Percentiles rank a stretch among this genome's conserved stretches.
Evolutionary conservation across 2,888 invertebrate species (phyloP).

Genomic region (Thecocarcelia acutangulata): DNA sequence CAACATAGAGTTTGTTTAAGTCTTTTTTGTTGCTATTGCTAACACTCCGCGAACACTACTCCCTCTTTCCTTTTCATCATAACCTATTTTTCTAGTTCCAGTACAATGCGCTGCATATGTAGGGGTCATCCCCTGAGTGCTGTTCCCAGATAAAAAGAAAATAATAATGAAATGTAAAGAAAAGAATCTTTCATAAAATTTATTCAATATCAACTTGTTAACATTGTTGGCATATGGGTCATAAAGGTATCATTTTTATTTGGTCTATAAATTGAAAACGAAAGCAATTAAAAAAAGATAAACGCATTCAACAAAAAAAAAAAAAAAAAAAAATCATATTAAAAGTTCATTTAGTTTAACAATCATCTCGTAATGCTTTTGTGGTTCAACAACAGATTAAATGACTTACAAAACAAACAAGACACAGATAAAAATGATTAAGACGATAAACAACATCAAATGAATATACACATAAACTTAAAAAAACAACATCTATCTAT

Average conservation of each 20-base stretch:
- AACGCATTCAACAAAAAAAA: background rate
- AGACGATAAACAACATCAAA: conserved; percentile 16
- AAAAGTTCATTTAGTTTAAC: conserved; percentile 49
- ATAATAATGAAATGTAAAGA: no score
- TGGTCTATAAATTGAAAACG: conserved; percentile 1
- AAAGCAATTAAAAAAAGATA: conserved; percentile 3
- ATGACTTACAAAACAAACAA: conserved; percentile 9
- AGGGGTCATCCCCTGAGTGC: no score
- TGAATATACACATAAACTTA: background rate
- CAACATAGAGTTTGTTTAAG: no score
- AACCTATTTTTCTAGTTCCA: no score
- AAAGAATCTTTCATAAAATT: no score
- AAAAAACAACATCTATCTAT: no score
- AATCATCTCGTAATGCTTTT: conserved; percentile 36
- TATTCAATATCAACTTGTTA: background rate
- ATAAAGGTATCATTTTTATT: conserved; percentile 4
- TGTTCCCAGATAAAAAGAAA: no score
- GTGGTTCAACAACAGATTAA: conserved; percentile 20
- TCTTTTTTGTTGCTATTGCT: no score
- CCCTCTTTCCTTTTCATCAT: no score
- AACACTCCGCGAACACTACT: no score
- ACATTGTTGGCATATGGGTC: background rate
- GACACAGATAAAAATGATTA: background rate
- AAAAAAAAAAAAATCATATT: conserved; percentile 21
- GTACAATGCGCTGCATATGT: no score